A percentile compares a stretch with the other conserved stretches of the same genome.
Conservation (phyloP, 1,140 invertebrate species). For the Conopomorpha cramerella region DNA sequence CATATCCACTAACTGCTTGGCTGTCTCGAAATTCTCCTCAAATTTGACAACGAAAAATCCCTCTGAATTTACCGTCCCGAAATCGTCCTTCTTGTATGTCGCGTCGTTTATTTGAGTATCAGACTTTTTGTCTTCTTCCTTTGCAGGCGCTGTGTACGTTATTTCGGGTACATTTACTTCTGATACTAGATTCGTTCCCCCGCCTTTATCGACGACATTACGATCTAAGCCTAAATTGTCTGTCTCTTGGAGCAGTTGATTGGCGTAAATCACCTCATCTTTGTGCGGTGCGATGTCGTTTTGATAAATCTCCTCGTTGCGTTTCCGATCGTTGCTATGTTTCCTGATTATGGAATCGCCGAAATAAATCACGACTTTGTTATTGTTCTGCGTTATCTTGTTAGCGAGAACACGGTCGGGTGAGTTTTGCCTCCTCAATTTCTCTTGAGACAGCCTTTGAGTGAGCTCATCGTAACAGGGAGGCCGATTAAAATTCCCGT, state of each 20-base stretch:
- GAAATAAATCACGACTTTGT: slow-evolving; percentile 73
- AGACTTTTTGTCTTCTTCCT: not conserved
- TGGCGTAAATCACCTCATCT: slow-evolving; percentile 53
- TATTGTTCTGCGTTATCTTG: slow-evolving; percentile 57
- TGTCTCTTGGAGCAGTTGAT: slow-evolving; percentile 35
- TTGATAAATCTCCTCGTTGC: slow-evolving; percentile 24
- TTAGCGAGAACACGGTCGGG: slow-evolving; percentile 29
- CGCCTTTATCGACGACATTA: slow-evolving; percentile 37
- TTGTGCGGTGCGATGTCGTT: slow-evolving; percentile 21
- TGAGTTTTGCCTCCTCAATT: slow-evolving; percentile 22
- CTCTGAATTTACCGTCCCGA: slow-evolving; percentile 42
- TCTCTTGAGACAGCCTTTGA: slow-evolving; percentile 38
- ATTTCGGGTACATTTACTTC: slow-evolving; percentile 47
- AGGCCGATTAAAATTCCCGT: slow-evolving; percentile 36
- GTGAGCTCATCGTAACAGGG: slow-evolving; percentile 54
- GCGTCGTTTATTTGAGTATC: slow-evolving; percentile 42
- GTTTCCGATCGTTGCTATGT: slow-evolving; percentile 41
- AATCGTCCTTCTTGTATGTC: slow-evolving; percentile 41
- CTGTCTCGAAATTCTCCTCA: slow-evolving; percentile 66
- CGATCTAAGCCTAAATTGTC: slow-evolving; percentile 28
- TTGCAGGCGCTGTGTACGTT: slow-evolving; percentile 23
- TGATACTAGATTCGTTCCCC: slow-evolving; percentile 38
- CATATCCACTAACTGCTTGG: slow-evolving; percentile 62
- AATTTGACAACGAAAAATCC: slow-evolving; percentile 68
- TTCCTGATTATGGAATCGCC: slow-evolving; percentile 66